phyloP scores from a whole-genome alignment of 1,140 invertebrate genomes.

The Doryteuthis pealeii region DNA sequence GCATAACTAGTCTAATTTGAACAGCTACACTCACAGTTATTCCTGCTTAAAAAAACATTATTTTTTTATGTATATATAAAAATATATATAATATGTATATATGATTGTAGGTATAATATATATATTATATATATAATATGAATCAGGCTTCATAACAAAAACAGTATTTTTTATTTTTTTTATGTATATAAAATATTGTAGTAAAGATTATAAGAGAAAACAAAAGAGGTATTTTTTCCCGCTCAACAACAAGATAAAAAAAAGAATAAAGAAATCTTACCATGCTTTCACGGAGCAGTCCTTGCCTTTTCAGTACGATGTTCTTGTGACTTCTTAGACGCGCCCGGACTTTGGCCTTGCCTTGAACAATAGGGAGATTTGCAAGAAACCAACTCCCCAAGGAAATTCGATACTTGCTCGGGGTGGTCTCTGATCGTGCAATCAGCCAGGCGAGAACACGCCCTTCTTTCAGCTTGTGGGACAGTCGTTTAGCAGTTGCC shows the following conservation, averaged over 20 bases:
- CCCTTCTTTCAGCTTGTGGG: background rate
- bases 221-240: background rate
- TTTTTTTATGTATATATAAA: too few relatives aligned
- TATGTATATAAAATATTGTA: too few relatives aligned
- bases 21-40: too few relatives aligned
- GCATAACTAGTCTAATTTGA: too few relatives aligned
- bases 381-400: constrained; percentile 1
- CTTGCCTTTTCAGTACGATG: background rate
- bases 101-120: too few relatives aligned
- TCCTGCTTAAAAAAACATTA: too few relatives aligned
- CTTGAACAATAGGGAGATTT: background rate
- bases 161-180: too few relatives aligned
- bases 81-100: too few relatives aligned
- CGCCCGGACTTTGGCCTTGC: background rate
- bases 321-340: background rate
- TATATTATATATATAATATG: too few relatives aligned
- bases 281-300: background rate
- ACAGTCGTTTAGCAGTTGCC: background rate
- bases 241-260: too few relatives aligned
- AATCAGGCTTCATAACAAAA: too few relatives aligned
- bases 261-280: background rate
- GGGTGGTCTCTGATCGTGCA: background rate
- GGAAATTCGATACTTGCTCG: background rate
- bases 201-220: too few relatives aligned
- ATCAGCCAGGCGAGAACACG: background rate